phyloP scores from a whole-genome alignment of 1,140 invertebrate genomes.

The Bombus balteatus region DNA sequence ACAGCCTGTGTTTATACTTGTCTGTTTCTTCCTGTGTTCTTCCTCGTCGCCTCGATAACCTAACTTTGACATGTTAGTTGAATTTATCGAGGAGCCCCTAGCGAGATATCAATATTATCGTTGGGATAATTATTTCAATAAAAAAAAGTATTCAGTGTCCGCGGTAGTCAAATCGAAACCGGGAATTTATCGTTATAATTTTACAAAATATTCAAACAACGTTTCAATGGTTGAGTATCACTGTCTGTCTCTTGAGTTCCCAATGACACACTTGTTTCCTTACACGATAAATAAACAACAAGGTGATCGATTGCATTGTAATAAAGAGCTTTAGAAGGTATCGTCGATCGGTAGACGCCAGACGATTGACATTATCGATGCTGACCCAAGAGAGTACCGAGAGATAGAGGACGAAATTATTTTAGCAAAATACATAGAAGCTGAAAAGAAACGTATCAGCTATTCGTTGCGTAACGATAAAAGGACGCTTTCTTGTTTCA shows the following conservation, averaged over 20 bases:
- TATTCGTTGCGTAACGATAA: background rate
- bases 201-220: background rate
- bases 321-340: background rate
- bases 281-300: background rate
- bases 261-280: background rate
- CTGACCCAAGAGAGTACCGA: background rate
- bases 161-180: background rate
- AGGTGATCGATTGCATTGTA: background rate
- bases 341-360: background rate
- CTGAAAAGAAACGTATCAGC: background rate
- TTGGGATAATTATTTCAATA: background rate
- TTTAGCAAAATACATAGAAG: constrained; percentile 4
- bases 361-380: background rate
- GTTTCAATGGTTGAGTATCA: background rate
- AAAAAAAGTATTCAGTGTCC: background rate
- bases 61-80: background rate
- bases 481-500: constrained; percentile 69
- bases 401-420: background rate
- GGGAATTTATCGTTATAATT: background rate
- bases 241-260: background rate
- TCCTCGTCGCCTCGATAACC: constrained; percentile 3
- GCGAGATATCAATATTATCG: background rate
- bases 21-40: constrained; percentile 22
- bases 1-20: constrained; percentile 50
- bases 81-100: background rate